phyloP scores from a whole-genome alignment of 2,888 invertebrate genomes.

The Frankliniella fusca region DNA sequence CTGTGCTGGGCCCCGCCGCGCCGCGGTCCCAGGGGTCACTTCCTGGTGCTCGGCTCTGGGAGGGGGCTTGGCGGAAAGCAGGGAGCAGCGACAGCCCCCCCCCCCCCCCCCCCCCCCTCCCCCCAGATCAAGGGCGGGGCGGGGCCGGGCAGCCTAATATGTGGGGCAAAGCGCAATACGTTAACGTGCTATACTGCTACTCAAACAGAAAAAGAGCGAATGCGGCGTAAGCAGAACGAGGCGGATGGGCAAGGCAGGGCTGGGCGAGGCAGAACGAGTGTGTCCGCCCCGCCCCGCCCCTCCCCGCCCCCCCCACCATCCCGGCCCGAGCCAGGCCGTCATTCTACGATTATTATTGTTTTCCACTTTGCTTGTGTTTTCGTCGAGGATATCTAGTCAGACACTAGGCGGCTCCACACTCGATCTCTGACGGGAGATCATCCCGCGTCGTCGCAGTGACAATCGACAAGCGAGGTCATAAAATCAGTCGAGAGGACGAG shows the following conservation, averaged over 20 bases:
- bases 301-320: neutral
- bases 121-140: conserved; percentile 6
- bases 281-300: neutral
- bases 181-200: neutral
- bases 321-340: neutral
- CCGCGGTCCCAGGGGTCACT: neutral
- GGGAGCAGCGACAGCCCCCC: neutral
- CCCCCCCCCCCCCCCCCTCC: neutral
- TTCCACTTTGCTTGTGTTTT: neutral
- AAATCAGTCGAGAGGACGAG: neutral
- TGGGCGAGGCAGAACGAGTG: neutral
- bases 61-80: neutral
- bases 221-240: too few species aligned
- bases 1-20: neutral
- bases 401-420: too few species aligned
- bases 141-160: neutral
- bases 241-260: neutral
- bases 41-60: neutral
- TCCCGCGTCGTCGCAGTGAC: neutral
- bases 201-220: too few species aligned
- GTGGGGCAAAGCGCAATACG: conserved; percentile 14
- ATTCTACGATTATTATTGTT: neutral
- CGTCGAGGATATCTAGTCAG: too few species aligned
- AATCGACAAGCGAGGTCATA: neutral
- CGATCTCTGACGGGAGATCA: too few species aligned